Evolutionary conservation across 2,888 invertebrate genomes (phyloP), one percentile per base, ranked within the genome.

Genomic region (Cyclophora albipunctata): DNA sequence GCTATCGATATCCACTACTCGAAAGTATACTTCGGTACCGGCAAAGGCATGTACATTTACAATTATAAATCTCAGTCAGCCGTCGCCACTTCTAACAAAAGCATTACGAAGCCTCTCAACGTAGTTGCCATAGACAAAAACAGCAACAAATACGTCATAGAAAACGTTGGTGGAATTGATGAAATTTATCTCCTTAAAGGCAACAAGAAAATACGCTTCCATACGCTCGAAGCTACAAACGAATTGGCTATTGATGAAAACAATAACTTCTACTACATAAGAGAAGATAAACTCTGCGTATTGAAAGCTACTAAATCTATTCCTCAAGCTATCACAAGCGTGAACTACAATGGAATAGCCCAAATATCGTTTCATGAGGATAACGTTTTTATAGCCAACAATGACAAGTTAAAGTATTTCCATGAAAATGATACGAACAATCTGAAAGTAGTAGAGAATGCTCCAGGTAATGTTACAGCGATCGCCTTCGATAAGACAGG

Each of bases 241-340:
- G 84, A 84, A 59, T 64, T 86, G 61, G 75, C 79, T 5, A 79
- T 84, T 41, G 81, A 84, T 45, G 73, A 75, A 33, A 69, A 79
- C 49, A 82, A 83, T 55, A 81, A 86, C 53, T 79, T 85, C 54
- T 85, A 83, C 58, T 86, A 71, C 55, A 73, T 85, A 45, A 74
- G 73, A 60, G 67, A 76, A 33, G 75, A 77, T 3, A 73, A 78
- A 48, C 47, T 85, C 5, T 85, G 63, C 48, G 74, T 83, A 4
- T 57, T 84, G 34, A 81, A 76, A 54, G 65, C 71, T 3, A 73
- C 60, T 46, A 54, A 66, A 5, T 69, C 74, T 2, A 62, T 55
- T 4, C 76, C 84, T 1, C 62, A 66, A 7, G 71, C 66, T 40
- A 69, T 85, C 4, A 74, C 76, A 3, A 73, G 77, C 54, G 62